A percentile compares a stretch with the other conserved stretches of the same genome.
These are phyloP conservation scores for Drosophila cracens DNA, from an alignment of 2,888 invertebrate species.

Conservation along the genomic window DNA sequence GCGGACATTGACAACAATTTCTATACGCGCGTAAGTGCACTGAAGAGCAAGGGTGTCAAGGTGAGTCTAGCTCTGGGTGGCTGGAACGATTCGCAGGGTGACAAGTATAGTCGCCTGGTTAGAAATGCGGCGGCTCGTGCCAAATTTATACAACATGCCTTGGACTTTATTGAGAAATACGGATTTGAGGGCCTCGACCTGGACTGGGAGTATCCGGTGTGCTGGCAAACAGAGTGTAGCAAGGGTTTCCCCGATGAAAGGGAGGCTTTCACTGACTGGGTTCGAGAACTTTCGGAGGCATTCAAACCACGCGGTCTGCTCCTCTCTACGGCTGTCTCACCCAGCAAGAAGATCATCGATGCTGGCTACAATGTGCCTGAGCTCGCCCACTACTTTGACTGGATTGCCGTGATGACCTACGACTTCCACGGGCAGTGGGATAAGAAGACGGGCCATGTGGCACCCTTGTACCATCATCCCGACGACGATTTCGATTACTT, in stretches of 20 bases:
- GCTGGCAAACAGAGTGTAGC: slow-evolving; percentile 91
- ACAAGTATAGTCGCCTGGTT: slow-evolving; percentile 94
- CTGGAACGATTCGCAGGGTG: slow-evolving; percentile 96
- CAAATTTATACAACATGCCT: slow-evolving; percentile 90
- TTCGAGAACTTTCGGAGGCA: slow-evolving; percentile 89
- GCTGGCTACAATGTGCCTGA: slow-evolving; percentile 93
- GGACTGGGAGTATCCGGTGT: slow-evolving; percentile 96
- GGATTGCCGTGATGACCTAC: slow-evolving; percentile 97
- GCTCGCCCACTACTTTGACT: slow-evolving; percentile 91
- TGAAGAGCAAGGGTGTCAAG: slow-evolving; percentile 92
- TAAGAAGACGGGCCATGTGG: slow-evolving; percentile 95
- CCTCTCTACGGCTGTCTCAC: slow-evolving; percentile 93
- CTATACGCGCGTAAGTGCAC: slow-evolving; percentile 92
- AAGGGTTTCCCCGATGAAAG: slow-evolving; percentile 94
- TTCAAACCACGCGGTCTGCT: slow-evolving; percentile 89
- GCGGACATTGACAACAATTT: slow-evolving; percentile 95
- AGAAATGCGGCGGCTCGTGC: slow-evolving; percentile 90
- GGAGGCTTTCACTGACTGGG: slow-evolving; percentile 90
- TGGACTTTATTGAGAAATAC: slow-evolving; percentile 91
- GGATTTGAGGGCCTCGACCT: slow-evolving; percentile 97
- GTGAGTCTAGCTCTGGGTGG: slow-evolving; percentile 96
- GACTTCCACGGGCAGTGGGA: slow-evolving; percentile 97
- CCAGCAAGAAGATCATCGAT: slow-evolving; percentile 94
- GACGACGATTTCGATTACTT: slow-evolving; percentile 93
- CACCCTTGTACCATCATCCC: slow-evolving; percentile 92